Evolutionary conservation across 2,113 vertebrate species (phyloP), one percentile per base, ranked within the genome.

Genomic region (Takifugu bimaculatus): DNA sequence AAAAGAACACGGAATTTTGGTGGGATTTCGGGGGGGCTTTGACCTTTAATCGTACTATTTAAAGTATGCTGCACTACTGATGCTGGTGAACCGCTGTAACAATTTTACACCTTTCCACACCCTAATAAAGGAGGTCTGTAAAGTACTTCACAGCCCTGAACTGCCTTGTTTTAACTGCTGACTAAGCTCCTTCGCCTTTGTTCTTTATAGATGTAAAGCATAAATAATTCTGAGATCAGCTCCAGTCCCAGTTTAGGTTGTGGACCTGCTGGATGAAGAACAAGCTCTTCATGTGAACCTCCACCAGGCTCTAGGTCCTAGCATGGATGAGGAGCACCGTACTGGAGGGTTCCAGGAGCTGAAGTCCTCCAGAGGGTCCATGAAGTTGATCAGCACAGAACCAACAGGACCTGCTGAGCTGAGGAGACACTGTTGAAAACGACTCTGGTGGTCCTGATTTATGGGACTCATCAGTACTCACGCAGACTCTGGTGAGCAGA

Each of bases 221-320:
- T 20, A 20, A 20, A 20, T 20, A 20, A 20, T 20, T 20, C 20
- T 20, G 20, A 20, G 20, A 20, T 20, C 20, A 20, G 20, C 20
- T 20, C 20, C 20, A 20, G 20, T 20, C 20, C 20, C 20, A 20
- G 20, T 20, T 20, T 20, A 69, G 10, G 54, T 87, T 89, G 78
- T 89, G 86, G 56, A 88, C 39, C 69, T 85, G 84, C 43, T 83
- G 69, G 72, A 89, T 81, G 74, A 58, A 54, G 28, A 83, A 0
- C 13, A 89, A 57, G 52, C 85, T 84, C 50, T 72, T 43, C 32
- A 32, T 28, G 45, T 79, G 82, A 32, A 89, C 74, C 1, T 83
- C 73, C 29, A 85, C 50, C 42, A 84, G 54, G 42, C 4, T 57
- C 69, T 26, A 72, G 49, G n/a, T n/a, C n/a, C n/a, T n/a, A 73